Evolutionary conservation across 1,140 invertebrate species (phyloP), one percentile per base, ranked within the genome.

Genomic region (Apocrypta bakeri): DNA sequence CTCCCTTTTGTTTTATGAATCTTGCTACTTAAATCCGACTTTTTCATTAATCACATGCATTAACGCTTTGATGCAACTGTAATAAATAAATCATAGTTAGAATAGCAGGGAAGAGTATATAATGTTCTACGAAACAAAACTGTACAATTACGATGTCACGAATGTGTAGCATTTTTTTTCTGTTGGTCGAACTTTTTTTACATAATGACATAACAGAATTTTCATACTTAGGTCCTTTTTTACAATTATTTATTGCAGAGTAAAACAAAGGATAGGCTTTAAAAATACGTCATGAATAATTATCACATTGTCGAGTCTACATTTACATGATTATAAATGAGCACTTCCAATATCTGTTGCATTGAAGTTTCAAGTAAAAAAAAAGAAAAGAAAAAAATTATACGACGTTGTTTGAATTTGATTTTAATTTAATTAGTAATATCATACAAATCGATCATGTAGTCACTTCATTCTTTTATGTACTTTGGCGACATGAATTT

Each of bases 161-260:
- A 81, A 80, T 29, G 8, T 64, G 29, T 73, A 63, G 12, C 17
- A 75, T 81, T 74, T 75, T n/a, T n/a, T 71, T 74, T 68, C 69
- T 73, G 31, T 81, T 81, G 74, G n/a, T 66, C 31, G 75, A 68
- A 61, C 63, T 66, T 29, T 75, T 75, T 81, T 81, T 48, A 81
- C 17, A 25, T 75, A 48, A 64, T 42, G 56, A 37, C 63, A 29
- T 29, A 48, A 66, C 9, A 48, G 33, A 40, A 66, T 66, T 40
- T n/a, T 61, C 3, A 66, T 64, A 72, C 31, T 31, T 61, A 24
- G n/a, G 29, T 69, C 6, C 17, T 66, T 25, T 80, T 81, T 75
- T 81, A 31, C n/a, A 48, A 80, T 75, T 68, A 68, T 81, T 68
- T 69, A 81, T 75, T 81, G 37, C 69, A 37, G 8, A 80, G 25